Evolutionary conservation across 2,797 vertebrate genomes (phyloP), one percentile per base, ranked within the genome.

Genomic region (Furcifer pardalis): DNA sequence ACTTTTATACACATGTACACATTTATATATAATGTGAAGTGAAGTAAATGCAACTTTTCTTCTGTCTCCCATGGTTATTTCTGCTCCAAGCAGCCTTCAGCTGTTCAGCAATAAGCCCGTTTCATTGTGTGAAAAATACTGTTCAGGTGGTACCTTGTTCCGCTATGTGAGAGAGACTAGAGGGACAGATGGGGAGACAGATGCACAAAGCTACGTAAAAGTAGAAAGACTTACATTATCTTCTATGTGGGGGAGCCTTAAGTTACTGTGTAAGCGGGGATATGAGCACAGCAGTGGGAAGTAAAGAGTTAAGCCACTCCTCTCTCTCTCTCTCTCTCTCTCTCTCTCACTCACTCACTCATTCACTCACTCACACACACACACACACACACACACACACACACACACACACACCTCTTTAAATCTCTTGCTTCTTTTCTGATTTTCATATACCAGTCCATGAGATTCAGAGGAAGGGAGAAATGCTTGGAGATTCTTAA

Each of bases 401-500:
- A n/a, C n/a, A n/a, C n/a, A n/a, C n/a, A n/a, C n/a, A n/a, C 25
- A 6, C n/a, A 2, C 27, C 12, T 10, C 40, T n/a, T 12, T 76
- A 87, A 92, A 91, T 88, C 93, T 91, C 81, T 59, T 82, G 85
- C 93, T 84, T 86, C 88, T 89, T 56, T 93, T 88, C 75, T 92
- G 93, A 85, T 93, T 93, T 88, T 92, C 92, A 85, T 87, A 80
- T 92, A 89, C 90, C 83, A 90, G 92, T 93, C 89, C 92, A 86
- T 91, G 85, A 92, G 93, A 92, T 90, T 86, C 37, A 60, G 52
- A 93, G 90, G 4, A 59, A 86, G 74, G 52, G 89, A 94, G 94
- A 97, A 96, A 96, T 93, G 96, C 96, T 97, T 94, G 92, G 93
- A 95, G 96, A 96, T 95, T 96, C 95, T 94, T 92, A 93, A 94